phyloP scores from a whole-genome alignment of 2,113 vertebrate genomes.

The Microcebus jonahi region DNA sequence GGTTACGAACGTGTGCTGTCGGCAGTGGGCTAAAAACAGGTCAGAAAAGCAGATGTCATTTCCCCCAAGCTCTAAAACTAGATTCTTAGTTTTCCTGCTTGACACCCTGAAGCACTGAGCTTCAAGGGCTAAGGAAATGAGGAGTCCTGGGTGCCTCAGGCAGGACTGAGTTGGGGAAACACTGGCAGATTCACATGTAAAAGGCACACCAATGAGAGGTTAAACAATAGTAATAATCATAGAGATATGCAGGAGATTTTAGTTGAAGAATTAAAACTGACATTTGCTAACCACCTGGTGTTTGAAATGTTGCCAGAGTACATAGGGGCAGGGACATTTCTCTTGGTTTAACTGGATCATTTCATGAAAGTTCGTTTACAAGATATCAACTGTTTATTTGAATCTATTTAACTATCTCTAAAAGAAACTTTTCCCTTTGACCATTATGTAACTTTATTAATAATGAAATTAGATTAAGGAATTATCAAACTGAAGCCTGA shows the following conservation, averaged over 20 bases:
- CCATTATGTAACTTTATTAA: not conserved
- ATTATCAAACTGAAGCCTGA: not conserved
- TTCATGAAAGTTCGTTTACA: not conserved
- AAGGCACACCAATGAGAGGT: not conserved
- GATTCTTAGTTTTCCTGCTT: not conserved
- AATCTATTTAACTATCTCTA: not conserved
- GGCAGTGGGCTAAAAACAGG: not conserved
- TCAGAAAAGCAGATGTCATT: not conserved
- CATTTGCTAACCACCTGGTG: not conserved
- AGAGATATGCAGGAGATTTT: not conserved
- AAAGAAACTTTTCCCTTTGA: not conserved
- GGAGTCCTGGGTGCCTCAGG: not conserved
- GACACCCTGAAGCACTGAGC: not conserved
- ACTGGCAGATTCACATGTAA: not conserved
- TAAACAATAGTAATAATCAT: not conserved
- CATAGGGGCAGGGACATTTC: not conserved
- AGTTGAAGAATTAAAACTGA: not conserved
- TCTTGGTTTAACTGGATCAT: not conserved
- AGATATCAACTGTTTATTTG: not conserved
- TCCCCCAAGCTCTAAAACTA: not conserved
- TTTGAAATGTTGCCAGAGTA: not conserved
- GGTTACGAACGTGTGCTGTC: not conserved
- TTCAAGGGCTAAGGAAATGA: not conserved
- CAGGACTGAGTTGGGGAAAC: not conserved
- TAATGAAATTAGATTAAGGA: not conserved